Conservation (phyloP, 2,113 vertebrate genomes). For the Emydocephalus ijimae region DNA sequence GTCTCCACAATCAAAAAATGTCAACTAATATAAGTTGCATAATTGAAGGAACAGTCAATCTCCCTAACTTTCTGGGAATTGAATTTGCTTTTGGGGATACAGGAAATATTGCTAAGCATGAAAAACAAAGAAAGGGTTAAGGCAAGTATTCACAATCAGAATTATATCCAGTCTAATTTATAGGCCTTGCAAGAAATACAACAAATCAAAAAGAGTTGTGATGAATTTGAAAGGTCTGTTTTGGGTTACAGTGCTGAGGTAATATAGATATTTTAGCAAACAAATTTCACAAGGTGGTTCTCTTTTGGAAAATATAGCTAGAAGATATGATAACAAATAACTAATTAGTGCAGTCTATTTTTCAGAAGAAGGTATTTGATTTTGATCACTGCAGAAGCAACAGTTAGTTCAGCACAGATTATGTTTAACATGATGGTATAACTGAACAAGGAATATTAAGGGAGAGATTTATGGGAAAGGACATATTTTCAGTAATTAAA, state of each 20-base stretch:
- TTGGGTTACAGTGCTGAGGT: conserved; percentile 19
- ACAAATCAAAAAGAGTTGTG: not conserved
- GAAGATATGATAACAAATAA: conserved; percentile 8
- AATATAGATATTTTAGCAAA: conserved; percentile 28
- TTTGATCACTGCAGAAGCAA: conserved; percentile 27
- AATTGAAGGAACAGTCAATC: not conserved
- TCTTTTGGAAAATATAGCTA: not conserved
- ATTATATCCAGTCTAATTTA: not conserved
- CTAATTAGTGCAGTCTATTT: conserved; percentile 11
- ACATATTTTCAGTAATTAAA: conserved; percentile 8
- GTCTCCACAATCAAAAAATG: not conserved
- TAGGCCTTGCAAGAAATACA: not conserved
- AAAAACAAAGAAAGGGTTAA: not conserved
- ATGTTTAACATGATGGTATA: conserved; percentile 30
- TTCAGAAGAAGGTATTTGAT: conserved; percentile 25
- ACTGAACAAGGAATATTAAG: not conserved
- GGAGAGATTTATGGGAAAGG: not conserved
- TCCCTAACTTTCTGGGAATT: not conserved
- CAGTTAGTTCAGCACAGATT: conserved; percentile 23
- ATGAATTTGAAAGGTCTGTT: conserved; percentile 14
- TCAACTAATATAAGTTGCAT: not conserved
- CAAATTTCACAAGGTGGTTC: not conserved
- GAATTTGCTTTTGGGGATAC: not conserved
- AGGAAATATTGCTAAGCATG: not conserved
- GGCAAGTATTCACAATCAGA: not conserved